Evolutionary conservation across 92 coral and sea anemone species (phyloP).

Genomic region (Plumapathes pennacea): DNA sequence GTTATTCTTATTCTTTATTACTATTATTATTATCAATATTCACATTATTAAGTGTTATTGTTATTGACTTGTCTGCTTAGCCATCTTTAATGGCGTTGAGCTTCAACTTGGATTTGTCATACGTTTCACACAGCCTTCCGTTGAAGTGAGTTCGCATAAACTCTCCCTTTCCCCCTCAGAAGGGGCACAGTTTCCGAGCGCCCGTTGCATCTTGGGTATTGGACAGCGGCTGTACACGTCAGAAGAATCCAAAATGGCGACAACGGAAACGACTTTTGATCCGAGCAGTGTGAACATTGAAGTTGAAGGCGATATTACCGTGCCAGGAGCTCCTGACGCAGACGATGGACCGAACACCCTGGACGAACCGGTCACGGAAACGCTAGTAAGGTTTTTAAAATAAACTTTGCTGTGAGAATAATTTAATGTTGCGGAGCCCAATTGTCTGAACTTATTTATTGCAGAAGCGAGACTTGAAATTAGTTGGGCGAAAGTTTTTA

Average conservation of each 20-base stretch:
- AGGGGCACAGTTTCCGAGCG: too few species aligned
- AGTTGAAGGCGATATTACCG: conserved; percentile 98
- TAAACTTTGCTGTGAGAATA: not conserved
- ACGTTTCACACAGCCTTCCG: too few species aligned
- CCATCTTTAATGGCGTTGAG: too few species aligned
- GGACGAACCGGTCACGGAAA: conserved; percentile 90
- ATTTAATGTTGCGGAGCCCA: not conserved
- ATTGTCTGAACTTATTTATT: conserved; percentile 1
- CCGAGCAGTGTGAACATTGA: conserved; percentile 83
- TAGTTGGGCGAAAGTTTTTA: conserved; percentile 90
- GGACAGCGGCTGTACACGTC: conserved; percentile 38
- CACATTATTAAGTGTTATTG: too few species aligned
- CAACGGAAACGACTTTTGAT: conserved; percentile 82
- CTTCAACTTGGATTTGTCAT: too few species aligned
- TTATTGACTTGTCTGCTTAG: too few species aligned
- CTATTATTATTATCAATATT: too few species aligned
- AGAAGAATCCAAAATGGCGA: conserved; percentile 83
- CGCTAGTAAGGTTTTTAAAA: conserved; percentile 62
- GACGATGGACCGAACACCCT: conserved; percentile 95
- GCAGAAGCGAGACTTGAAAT: conserved; percentile 89
- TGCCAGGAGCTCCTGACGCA: conserved; percentile 98
- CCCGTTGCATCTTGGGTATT: too few species aligned
- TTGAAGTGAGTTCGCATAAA: too few species aligned
- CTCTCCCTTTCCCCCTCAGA: too few species aligned
- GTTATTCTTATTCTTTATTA: too few species aligned